Percentiles rank a stretch among this genome's conserved stretches.
phyloP scores from a whole-genome alignment of 1,140 invertebrate species.

The Drosophila tani region DNA sequence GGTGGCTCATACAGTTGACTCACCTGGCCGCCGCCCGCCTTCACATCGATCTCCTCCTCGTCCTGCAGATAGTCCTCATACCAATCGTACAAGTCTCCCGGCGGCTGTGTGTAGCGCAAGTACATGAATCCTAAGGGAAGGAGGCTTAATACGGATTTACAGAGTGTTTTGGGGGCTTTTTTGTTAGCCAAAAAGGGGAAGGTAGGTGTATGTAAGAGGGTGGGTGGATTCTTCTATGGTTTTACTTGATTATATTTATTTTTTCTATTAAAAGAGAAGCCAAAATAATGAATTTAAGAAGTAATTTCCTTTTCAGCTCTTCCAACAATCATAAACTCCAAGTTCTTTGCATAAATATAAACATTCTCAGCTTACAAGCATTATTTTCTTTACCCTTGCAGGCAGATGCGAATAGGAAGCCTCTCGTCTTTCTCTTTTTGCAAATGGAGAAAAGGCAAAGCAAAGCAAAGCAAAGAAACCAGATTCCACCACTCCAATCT shows the following conservation, averaged over 20 bases:
- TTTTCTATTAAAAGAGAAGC: no score
- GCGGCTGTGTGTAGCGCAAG: constrained; percentile 97
- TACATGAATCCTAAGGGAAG: constrained; percentile 87
- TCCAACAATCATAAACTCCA: no score
- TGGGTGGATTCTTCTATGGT: no score
- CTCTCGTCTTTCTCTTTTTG: background rate
- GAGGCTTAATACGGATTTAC: background rate
- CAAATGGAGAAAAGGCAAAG: background rate
- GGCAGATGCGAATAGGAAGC: constrained; percentile 11
- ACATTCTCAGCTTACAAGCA: background rate
- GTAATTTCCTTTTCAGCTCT: no score
- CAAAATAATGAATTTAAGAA: no score
- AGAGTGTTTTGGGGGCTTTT: background rate
- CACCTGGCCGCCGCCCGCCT: constrained; percentile 97
- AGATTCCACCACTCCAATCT: constrained; percentile 11
- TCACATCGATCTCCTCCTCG: constrained; percentile 98
- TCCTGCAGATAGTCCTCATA: constrained; percentile 98
- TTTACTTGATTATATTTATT: no score
- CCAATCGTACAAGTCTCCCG: constrained; percentile 98
- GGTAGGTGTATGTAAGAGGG: no score
- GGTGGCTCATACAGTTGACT: constrained; percentile 83
- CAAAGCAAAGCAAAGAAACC: constrained; percentile 6
- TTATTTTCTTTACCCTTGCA: constrained; percentile 2
- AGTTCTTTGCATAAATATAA: background rate
- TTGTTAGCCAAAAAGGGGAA: constrained; percentile 2